Base-by-base conservation (phyloP, 2,797 vertebrate species). In the Spinus olivaceus region DNA sequence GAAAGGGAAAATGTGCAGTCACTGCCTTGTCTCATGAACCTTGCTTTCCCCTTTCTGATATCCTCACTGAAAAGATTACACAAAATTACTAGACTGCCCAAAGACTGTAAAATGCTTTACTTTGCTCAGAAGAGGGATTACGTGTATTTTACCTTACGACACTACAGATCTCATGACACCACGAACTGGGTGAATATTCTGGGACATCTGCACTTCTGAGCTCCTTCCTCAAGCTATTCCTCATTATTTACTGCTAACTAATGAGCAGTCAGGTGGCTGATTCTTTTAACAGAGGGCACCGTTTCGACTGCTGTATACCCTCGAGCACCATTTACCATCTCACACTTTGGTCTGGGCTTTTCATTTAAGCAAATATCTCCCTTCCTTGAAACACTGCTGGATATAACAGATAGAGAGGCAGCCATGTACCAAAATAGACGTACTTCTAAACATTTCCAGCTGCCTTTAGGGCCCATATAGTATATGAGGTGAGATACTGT, bases 401-500 rank as follows among this genome's bases (percentile, higher is more conserved):
- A 96, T 95, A 92, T 86, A 97, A 94, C 89, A 63, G 37, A 94
- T 88, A 92, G 92, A 80, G 91, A 92, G 95, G 92, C 95, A 92
- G 89, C 94, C 69, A 49, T 59, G 47, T 83, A 95, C 76, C 88
- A 91, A 95, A 95, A 92, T 93, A 97, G 97, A 97, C 93, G 6
- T 93, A 60, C 90, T 87, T 86, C 95, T 98, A 98, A 98, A 95
- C 90, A 92, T 93, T 98, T 97, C 97, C 98, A 98, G 97, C 97
- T 98, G 98, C 95, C 91, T 64, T 47, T 79, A 97, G 93, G 96
- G 94, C 96, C 94, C 81, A 54, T 81, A 67, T 95, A 74, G 96
- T 96, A 95, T 97, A 97, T 97, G 97, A 98, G 97, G 97, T 98
- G 97, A 98, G 97, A 98, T 93, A 69, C 96, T 85, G 96, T 88